Conservation (phyloP, 1,140 invertebrate genomes). For the Drosophila santomea region DNA sequence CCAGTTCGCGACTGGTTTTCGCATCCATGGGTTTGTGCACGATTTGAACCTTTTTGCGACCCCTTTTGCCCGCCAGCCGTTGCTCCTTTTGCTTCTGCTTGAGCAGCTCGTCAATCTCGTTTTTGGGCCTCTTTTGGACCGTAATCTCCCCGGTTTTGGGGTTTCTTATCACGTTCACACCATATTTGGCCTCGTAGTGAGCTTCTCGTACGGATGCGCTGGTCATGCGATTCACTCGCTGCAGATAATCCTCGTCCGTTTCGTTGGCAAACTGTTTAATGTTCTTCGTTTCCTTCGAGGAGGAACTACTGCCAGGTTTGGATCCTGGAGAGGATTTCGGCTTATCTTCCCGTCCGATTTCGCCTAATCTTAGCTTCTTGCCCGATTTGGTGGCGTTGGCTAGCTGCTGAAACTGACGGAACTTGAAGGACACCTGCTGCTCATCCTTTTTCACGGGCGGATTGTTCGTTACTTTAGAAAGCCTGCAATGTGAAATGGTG, state of each 20-base stretch:
- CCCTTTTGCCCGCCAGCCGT: constrained; percentile 67
- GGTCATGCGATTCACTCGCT: constrained; percentile 86
- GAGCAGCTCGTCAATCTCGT: constrained; percentile 85
- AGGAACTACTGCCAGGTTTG: not conserved
- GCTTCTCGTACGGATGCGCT: constrained; percentile 85
- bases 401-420: constrained; percentile 72
- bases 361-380: constrained; percentile 60
- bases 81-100: constrained; percentile 84
- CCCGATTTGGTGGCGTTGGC: constrained; percentile 69
- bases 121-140: constrained; percentile 85
- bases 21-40: constrained; percentile 75
- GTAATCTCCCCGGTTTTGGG: constrained; percentile 85
- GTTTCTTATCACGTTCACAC: constrained; percentile 86
- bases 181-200: constrained; percentile 86
- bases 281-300: constrained; percentile 28
- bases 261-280: constrained; percentile 85
- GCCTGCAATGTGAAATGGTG: constrained; percentile 32
- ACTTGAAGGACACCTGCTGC: constrained; percentile 73
- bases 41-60: constrained; percentile 59
- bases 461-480: constrained; percentile 79
- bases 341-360: constrained; percentile 66
- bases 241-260: constrained; percentile 84
- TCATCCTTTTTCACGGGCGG: constrained; percentile 71
- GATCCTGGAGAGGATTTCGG: constrained; percentile 37
- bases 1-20: constrained; percentile 84